Evolutionary conservation across 2,113 vertebrate genomes (phyloP), one percentile per base, ranked within the genome.

Genomic region (Myotis yumanensis): DNA sequence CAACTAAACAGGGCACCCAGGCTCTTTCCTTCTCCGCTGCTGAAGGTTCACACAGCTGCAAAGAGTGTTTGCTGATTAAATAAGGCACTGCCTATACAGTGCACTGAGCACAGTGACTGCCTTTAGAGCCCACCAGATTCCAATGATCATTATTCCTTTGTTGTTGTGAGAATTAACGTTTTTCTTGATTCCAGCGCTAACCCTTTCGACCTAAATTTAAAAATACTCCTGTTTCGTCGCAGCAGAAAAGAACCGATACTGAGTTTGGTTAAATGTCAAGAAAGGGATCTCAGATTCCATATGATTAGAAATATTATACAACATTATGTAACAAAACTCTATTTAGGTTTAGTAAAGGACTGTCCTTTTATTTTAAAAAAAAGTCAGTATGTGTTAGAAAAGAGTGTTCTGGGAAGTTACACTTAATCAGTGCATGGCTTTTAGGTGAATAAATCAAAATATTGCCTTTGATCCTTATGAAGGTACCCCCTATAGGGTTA

Each of bases 161-260:
- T 22, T 62, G 14, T 54, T 77, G 40, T 48, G 43, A 91, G 57
- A 75, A 88, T 79, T 75, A 86, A 79, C 30, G 73, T 72, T 89
- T 94, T 66, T 91, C 76, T 95, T 77, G 35, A 80, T 71, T 89
- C n/a, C 37, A 80, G 11, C 1, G 46, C 46, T 96, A 83, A 90
- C n/a, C 51, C n/a, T 94, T 82, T 35, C 25, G 28, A 84, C 80
- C 89, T 91, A 89, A 76, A 89, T 89, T 93, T 92, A 94, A 92
- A 59, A 96, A 25, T 6, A 20, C 23, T 79, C 32, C 22, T 57
- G 18, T 84, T 51, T 77, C 66, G 68, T 73, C 46, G 80, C 17
- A n/a, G 73, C 71, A 86, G 85, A 51, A 30, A 81, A 62, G 18
- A 87, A 32, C 51, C 51, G 37, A 62, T 20, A 84, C 22, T 66